Evolutionary conservation across 1,140 invertebrate species (phyloP).

Genomic region (Drosophila nigromelanica): DNA sequence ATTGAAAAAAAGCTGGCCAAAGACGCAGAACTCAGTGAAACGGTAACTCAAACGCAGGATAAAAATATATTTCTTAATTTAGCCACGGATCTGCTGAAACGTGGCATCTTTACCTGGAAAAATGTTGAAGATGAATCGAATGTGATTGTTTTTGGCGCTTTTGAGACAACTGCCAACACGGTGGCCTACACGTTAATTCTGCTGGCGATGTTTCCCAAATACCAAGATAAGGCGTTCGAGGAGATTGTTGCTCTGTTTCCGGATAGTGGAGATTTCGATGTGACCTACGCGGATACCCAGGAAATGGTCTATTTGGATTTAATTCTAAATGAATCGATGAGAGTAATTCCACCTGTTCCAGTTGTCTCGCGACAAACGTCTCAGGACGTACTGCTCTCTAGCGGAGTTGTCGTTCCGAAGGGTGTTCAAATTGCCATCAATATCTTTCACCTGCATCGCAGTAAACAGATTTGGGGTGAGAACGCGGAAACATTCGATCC

Average conservation of each 20-base stretch:
- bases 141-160: conserved; percentile 75
- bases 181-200: conserved; percentile 64
- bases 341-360: conserved; percentile 83
- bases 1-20: conserved; percentile 55
- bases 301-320: conserved; percentile 88
- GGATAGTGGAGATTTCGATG: conserved; percentile 75
- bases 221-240: conserved; percentile 86
- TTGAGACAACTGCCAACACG: conserved; percentile 78
- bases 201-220: conserved; percentile 75
- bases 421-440: conserved; percentile 62
- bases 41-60: conserved; percentile 25
- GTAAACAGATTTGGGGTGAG: conserved; percentile 68
- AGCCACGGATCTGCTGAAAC: conserved; percentile 57
- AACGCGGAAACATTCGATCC: conserved; percentile 76
- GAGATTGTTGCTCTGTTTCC: conserved; percentile 87
- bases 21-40: conserved; percentile 16
- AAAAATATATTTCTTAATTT: conserved; percentile 71
- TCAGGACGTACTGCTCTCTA: conserved; percentile 60
- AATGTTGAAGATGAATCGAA: conserved; percentile 78
- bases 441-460: conserved; percentile 71
- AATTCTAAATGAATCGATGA: conserved; percentile 87
- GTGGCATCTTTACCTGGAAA: conserved; percentile 59
- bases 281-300: conserved; percentile 85
- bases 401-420: conserved; percentile 61
- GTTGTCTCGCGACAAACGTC: conserved; percentile 65